phyloP scores from a whole-genome alignment of 2,797 vertebrate genomes.

The Okamejei kenojei region DNA sequence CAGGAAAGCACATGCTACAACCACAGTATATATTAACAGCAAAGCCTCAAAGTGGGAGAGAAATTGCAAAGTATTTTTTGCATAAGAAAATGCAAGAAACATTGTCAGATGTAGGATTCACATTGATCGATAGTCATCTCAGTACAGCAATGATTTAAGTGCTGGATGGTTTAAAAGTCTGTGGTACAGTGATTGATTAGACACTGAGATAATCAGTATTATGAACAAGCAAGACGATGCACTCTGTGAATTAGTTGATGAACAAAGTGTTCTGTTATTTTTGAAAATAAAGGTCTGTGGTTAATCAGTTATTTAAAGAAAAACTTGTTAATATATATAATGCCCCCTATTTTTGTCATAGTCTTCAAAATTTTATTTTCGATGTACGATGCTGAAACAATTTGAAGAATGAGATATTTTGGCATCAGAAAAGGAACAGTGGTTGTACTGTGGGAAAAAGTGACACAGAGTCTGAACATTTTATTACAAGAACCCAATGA shows the following conservation, averaged over 20 bases:
- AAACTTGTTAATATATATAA: conserved; percentile 12
- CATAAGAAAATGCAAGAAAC: neutral
- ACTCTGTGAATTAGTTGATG: neutral
- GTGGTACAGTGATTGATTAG: neutral
- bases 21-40: neutral
- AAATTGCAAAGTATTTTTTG: neutral
- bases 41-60: neutral
- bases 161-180: neutral
- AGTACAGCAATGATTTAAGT: neutral
- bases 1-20: neutral
- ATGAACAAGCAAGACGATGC: neutral
- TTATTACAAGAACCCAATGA: neutral
- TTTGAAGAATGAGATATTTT: neutral
- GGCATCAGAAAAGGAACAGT: neutral
- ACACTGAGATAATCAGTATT: conserved; percentile 20
- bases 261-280: conserved; percentile 6
- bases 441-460: neutral
- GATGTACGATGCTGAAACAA: neutral
- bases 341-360: neutral
- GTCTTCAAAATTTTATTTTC: neutral
- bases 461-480: neutral
- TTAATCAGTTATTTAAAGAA: neutral
- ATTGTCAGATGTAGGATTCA: neutral
- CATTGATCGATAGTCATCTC: neutral
- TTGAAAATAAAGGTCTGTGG: neutral